Evolutionary conservation across 2,888 invertebrate species (phyloP).

Genomic region (Calameuta filiformis): DNA sequence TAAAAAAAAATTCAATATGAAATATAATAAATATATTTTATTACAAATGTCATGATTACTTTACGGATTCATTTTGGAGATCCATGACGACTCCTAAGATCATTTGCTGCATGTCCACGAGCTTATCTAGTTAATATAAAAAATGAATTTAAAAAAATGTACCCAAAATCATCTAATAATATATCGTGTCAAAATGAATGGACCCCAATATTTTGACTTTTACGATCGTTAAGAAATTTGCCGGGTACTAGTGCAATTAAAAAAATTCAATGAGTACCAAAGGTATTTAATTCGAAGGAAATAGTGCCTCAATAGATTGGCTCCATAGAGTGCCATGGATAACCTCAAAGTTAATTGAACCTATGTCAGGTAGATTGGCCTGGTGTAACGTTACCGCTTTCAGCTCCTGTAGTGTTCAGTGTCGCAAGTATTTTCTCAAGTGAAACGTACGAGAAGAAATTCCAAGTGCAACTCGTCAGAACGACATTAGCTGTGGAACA

Average conservation of each 20-base stretch:
- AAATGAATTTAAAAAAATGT: not conserved
- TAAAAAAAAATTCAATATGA: not conserved
- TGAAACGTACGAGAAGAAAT: not conserved
- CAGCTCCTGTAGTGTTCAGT: not conserved
- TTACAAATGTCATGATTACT: not conserved
- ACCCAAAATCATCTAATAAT: not conserved
- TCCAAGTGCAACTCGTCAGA: conserved; percentile 7
- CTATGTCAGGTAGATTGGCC: not conserved
- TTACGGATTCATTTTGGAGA: too few species aligned
- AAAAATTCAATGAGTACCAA: too few species aligned
- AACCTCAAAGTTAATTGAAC: not conserved
- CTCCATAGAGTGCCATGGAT: not conserved
- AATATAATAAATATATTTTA: not conserved
- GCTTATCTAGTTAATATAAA: not conserved
- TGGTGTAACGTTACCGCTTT: not conserved
- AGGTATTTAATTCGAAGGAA: not conserved
- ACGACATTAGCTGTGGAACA: conserved; percentile 20
- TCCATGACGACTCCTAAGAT: not conserved
- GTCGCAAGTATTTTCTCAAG: not conserved
- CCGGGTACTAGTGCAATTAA: too few species aligned
- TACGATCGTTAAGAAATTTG: too few species aligned
- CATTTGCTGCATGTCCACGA: not conserved
- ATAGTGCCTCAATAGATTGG: not conserved
- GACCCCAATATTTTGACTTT: too few species aligned
- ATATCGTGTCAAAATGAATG: too few species aligned